Base-by-base conservation (phyloP, 1,140 invertebrate species). In the Lepidurus couesii region DNA sequence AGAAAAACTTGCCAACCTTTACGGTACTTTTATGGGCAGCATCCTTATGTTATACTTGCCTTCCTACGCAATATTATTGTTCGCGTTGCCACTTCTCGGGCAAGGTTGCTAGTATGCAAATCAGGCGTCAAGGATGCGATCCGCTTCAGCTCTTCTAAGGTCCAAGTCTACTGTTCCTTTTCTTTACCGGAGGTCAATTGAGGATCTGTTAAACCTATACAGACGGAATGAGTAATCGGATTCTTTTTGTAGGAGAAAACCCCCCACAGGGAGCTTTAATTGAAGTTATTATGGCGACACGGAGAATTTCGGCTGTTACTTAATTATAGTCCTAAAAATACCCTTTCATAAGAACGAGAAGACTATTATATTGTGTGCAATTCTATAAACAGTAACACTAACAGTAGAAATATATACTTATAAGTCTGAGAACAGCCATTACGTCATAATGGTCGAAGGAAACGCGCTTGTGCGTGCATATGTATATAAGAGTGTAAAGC, bases 101-200 rank as follows among this genome's bases (percentile, higher is more conserved):
- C 53, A 65, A 65, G 53, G 53, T 65, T 65, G 53, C 53, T 65
- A 65, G 53, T 65, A 65, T 65, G 53, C 53, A 65, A 65, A 65
- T 65, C 7, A 65, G 53, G 53, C 53, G 53, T 65, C 53, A 65
- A 65, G 53, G 53, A 65, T 65, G 53, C 53, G 53, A 65, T 65
- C 53, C 21, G 53, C 53, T 16, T 65, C 53, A 65, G 16, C 53
- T 65, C 53, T 21, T 65, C 21, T 65, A 13, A 65, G 13, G 53
- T 65, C 53, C 53, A 65, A 7, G 53, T 65, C 16, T 65, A 65
- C 13, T 65, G 16, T 34, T 34, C 4, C 4, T 65, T 65, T 13
- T 65, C n/a, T 65, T 65, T 21, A 65, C 3, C 53, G 16, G 53
- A 7, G 53, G 13, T 7, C 8, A 65, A 13, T 16, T 7, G 8